phyloP scores from a whole-genome alignment of 2,113 vertebrate genomes.

The Notechis scutatus region DNA sequence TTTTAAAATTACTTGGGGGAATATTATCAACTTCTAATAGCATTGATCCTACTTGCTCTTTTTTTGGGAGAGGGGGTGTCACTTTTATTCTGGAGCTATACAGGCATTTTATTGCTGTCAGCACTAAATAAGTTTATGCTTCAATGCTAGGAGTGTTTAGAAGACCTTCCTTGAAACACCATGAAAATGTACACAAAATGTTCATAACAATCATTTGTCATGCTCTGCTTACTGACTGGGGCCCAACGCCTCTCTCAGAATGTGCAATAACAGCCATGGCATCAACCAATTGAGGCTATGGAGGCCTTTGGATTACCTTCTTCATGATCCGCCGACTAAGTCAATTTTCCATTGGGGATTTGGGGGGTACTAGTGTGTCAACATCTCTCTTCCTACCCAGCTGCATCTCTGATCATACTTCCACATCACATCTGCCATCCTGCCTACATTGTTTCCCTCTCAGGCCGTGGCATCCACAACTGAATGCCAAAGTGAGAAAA shows the following conservation, averaged over 20 bases:
- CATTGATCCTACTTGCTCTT: not conserved
- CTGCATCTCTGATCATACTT: not conserved
- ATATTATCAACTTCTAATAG: not conserved
- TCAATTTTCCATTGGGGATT: not conserved
- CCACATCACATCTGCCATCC: not conserved
- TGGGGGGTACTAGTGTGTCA: not conserved
- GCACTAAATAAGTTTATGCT: not conserved
- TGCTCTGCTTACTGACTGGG: not conserved
- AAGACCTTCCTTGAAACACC: not conserved
- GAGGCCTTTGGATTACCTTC: not conserved
- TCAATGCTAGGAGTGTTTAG: not conserved
- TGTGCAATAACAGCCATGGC: not conserved
- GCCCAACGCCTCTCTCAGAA: not conserved
- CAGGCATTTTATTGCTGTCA: not conserved
- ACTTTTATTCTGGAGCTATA: not conserved
- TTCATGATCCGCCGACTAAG: not conserved
- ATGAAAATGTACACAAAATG: not conserved
- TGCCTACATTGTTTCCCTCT: not conserved
- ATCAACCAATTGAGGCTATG: not conserved
- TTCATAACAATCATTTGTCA: not conserved
- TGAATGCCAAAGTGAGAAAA: not conserved
- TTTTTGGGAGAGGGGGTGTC: not conserved
- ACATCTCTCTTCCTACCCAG: not conserved
- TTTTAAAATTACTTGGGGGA: not conserved
- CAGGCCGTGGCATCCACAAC: not conserved